Evolutionary conservation across 2,888 invertebrate genomes (phyloP).

Genomic region (Rambutsinella grinnellia): DNA sequence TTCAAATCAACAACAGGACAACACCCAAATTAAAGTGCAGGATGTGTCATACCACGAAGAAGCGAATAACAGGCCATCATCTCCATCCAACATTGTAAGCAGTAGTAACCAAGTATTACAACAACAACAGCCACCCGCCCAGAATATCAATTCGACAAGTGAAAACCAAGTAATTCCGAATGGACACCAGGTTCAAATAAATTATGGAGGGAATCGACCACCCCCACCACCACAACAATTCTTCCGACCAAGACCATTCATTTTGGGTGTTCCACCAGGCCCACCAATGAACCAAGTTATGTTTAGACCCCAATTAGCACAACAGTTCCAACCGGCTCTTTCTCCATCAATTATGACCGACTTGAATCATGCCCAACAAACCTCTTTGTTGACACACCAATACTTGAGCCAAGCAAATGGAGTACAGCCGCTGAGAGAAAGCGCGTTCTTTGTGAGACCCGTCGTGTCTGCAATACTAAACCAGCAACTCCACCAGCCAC

Average conservation of each 20-base stretch:
- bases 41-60: conserved; percentile 57
- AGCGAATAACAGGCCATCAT: conserved; percentile 19
- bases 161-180: neutral
- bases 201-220: neutral
- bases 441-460: conserved; percentile 55
- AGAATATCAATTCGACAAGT: neutral
- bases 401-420: conserved; percentile 51
- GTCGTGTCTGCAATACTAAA: conserved; percentile 4
- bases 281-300: conserved; percentile 23
- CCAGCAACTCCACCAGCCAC: conserved; percentile 3
- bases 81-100: neutral
- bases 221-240: conserved; percentile 14
- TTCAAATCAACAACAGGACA: conserved; percentile 17
- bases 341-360: conserved; percentile 64
- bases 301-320: conserved; percentile 40
- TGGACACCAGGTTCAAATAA: conserved; percentile 8
- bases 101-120: neutral
- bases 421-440: conserved; percentile 23
- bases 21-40: conserved; percentile 42
- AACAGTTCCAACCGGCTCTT: conserved; percentile 51
- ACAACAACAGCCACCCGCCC: neutral
- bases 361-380: conserved; percentile 64
- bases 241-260: conserved; percentile 41
- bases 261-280: conserved; percentile 52
- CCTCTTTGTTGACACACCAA: conserved; percentile 65